Percentiles rank a stretch among this genome's conserved stretches.
Evolutionary conservation across 2,797 vertebrate species (phyloP).

Genomic region (Acanthopagrus latus): DNA sequence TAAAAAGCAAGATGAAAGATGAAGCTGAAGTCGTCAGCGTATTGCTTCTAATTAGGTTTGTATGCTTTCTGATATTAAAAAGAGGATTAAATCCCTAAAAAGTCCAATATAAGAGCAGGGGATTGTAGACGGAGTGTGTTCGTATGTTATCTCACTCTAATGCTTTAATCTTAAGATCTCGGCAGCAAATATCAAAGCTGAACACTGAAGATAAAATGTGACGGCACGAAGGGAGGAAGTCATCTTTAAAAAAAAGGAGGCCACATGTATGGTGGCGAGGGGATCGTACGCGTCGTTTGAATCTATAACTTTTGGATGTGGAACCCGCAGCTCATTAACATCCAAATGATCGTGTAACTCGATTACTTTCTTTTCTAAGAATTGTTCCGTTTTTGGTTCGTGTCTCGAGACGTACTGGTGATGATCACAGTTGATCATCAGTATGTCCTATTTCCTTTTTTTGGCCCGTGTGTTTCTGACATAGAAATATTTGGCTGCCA

Average conservation of each 20-base stretch:
- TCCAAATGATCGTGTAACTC: slow-evolving; percentile 50
- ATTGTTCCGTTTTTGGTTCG: slow-evolving; percentile 32
- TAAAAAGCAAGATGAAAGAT: slow-evolving; percentile 22
- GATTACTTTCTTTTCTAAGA: slow-evolving; percentile 33
- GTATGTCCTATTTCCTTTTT: slow-evolving; percentile 52
- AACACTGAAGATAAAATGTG: slow-evolving; percentile 51
- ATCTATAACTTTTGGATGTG: slow-evolving; percentile 42
- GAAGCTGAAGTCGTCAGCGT: neutral
- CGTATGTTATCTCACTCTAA: slow-evolving; percentile 33
- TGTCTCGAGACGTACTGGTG: neutral
- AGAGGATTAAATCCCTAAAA: slow-evolving; percentile 28
- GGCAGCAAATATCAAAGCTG: slow-evolving; percentile 27
- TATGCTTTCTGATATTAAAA: slow-evolving; percentile 32
- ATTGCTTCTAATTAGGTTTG: slow-evolving; percentile 35
- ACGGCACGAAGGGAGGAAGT: slow-evolving; percentile 51
- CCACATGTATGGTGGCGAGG: slow-evolving; percentile 28
- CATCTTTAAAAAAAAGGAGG: slow-evolving; percentile 19
- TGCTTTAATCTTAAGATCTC: slow-evolving; percentile 55
- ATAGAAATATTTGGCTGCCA: slow-evolving; percentile 77
- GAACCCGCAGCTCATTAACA: slow-evolving; percentile 24
- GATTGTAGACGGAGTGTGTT: slow-evolving; percentile 21
- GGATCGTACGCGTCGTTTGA: slow-evolving; percentile 43
- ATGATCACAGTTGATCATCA: slow-evolving; percentile 55
- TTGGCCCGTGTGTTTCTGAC: slow-evolving; percentile 61
- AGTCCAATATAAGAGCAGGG: slow-evolving; percentile 5